Base-by-base conservation (phyloP, 2,888 invertebrate genomes). In the Ochropleura leucogaster region DNA sequence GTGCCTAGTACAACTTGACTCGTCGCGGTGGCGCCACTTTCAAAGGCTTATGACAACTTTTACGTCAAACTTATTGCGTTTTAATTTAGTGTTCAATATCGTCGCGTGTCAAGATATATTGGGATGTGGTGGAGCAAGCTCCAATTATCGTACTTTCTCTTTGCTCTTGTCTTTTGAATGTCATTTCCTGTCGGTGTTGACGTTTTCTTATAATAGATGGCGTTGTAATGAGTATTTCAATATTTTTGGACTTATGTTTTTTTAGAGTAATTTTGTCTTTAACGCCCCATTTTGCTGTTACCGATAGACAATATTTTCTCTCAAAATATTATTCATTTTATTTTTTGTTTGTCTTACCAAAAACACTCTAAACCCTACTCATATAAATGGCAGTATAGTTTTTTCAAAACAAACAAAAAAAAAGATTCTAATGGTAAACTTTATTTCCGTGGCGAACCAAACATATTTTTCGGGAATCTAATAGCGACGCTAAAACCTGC, bases 61-160 rank as follows among this genome's bases (percentile, higher is more conserved):
- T 40, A 40, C n/a, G 30, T 63, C 53, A 67, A 53, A 68, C 18
- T 64, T 7, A 65, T 20, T 44, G 59, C n/a, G 10, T 60, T 65
- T 51, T 44, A 46, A 55, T 71, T 55, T 60, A 68, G 49, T 80
- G 8, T 18, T 30, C 8, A n/a, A 46, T 55, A 51, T 55, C 1
- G 44, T 10, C 68, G 47, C 44, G 18, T 57, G 6, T 65, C 79
- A 60, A 18, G 30, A 47, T 65, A 57, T 9, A 57, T 49, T 79
- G 79, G 84, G 0, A 16, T 55, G 64, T 69, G 44, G 70, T 74
- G 74, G 70, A 72, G 77, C 64, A 72, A 55, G 67, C 66, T 63
- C 68, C 79, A 86, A 87, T 86, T 87, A 86, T 78, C 81, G 49
- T 72, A 83, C 83, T 87, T 86, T 87, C 88, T 88, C 88, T 84